phyloP scores from a whole-genome alignment of 2,888 invertebrate species.

The Pachymerium ferrugineum region DNA sequence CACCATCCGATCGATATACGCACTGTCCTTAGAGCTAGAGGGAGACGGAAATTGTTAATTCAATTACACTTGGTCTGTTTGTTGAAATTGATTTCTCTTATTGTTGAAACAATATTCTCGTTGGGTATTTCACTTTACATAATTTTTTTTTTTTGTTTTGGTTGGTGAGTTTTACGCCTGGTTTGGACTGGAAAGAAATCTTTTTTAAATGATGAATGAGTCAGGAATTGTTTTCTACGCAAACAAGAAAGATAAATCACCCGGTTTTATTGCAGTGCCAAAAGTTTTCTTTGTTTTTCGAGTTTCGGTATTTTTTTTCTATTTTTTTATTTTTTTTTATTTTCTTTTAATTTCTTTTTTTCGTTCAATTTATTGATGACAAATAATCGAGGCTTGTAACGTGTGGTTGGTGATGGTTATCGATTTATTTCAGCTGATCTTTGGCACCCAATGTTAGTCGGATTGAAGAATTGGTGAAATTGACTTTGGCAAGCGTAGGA shows the following conservation, averaged over 20 bases:
- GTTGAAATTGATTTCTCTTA: neutral
- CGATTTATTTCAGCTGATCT: neutral
- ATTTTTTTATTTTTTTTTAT: neutral
- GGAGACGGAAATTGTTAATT: slow-evolving; percentile 1
- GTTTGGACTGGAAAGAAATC: neutral
- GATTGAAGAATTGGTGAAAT: neutral
- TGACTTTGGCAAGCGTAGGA: neutral
- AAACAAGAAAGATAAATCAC: slow-evolving; percentile 3
- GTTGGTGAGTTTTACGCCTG: neutral
- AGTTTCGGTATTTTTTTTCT: neutral
- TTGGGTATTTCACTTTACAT: neutral
- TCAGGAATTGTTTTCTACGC: neutral
- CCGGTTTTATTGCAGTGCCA: neutral
- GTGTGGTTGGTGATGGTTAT: no score
- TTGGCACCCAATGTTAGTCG: neutral
- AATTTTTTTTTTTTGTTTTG: neutral
- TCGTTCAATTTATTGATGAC: no score
- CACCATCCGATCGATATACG: neutral
- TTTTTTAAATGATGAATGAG: neutral
- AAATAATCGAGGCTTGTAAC: no score
- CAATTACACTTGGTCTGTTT: neutral
- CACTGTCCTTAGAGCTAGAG: neutral
- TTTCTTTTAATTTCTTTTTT: no score
- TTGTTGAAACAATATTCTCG: neutral
- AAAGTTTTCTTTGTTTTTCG: neutral